Conservation (phyloP, 1,140 invertebrate species). For the Drosophila triauraria region DNA sequence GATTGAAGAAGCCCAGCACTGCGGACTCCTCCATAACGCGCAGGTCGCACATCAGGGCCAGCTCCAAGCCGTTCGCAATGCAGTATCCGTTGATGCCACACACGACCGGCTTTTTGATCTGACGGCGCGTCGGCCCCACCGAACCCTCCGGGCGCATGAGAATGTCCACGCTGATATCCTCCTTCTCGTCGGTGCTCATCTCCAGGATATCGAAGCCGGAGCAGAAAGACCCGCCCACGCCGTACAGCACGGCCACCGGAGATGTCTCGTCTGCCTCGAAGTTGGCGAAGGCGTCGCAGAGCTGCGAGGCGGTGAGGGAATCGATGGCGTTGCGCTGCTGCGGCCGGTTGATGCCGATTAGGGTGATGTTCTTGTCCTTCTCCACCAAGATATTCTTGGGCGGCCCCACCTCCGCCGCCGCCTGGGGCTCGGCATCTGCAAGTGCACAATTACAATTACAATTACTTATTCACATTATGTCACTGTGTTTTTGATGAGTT, state of each 20-base stretch:
- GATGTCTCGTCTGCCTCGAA: conserved; percentile 92
- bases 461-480: conserved; percentile 51
- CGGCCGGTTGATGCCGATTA: conserved; percentile 95
- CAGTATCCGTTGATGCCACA: conserved; percentile 95
- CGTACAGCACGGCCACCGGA: conserved; percentile 92
- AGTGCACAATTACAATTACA: not conserved
- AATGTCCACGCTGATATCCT: conserved; percentile 75
- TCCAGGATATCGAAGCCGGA: conserved; percentile 94
- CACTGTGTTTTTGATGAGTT: conserved; percentile 35
- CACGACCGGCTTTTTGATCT: conserved; percentile 93
- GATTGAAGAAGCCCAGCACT: conserved; percentile 92
- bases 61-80: conserved; percentile 94
- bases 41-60: conserved; percentile 96
- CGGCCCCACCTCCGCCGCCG: conserved; percentile 14
- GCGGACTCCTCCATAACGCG: conserved; percentile 94
- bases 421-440: conserved; percentile 48
- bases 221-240: conserved; percentile 95
- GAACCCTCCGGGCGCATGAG: conserved; percentile 81
- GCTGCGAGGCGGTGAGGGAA: conserved; percentile 87
- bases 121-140: conserved; percentile 87
- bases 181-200: conserved; percentile 84
- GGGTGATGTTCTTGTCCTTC: conserved; percentile 88
- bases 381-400: conserved; percentile 61
- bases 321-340: conserved; percentile 93
- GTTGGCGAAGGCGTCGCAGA: conserved; percentile 90